Evolutionary conservation across 2,888 invertebrate genomes (phyloP), one percentile per base, ranked within the genome.

Genomic region (Cetonia aurata): DNA sequence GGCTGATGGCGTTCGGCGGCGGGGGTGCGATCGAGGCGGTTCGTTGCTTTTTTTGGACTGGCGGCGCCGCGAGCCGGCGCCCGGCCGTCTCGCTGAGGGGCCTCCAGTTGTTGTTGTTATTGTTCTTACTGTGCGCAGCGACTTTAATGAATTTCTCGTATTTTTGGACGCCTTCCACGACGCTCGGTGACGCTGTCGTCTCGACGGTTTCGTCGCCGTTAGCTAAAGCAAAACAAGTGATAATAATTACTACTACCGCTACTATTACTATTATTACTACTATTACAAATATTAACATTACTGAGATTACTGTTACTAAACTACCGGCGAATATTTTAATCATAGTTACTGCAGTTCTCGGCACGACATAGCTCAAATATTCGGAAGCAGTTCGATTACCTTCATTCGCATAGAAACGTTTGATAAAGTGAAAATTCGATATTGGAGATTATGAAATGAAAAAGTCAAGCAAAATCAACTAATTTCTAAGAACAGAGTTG

Each of bases 121-220:
- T 60, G 60, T 60, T 60, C 25, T 60, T 60, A 60, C 48, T 60
- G 60, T 60, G 60, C 60, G 60, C 52, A 59, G 57, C 69, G 52
- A 69, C 60, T 48, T 31, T 69, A 69, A 59, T 69, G 69, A 69
- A 69, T 69, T 59, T 69, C 31, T 69, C 69, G 52, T 69, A 69
- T 69, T 69, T 69, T 69, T 69, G 69, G 69, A 69, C 69, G 69
- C 69, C 69, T 60, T 50, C 37, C 52, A 60, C 55, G 41, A 12
- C 19, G 41, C 19, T 31, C 50, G 33, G 15, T 6, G 17, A 15
- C 44, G n/a, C 13, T 10, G 15, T 44, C 59, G 13, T 66, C 52
- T 33, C 19, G 15, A 33, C 53, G 41, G 15, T 37, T 13, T 33
- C 56, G n/a, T 15, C 56, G 19, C 37, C 56, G 13, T 56, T 52